Percentiles rank a stretch among this genome's conserved stretches.
Evolutionary conservation across 2,888 invertebrate genomes (phyloP).

Genomic region (Pollenia labialis): DNA sequence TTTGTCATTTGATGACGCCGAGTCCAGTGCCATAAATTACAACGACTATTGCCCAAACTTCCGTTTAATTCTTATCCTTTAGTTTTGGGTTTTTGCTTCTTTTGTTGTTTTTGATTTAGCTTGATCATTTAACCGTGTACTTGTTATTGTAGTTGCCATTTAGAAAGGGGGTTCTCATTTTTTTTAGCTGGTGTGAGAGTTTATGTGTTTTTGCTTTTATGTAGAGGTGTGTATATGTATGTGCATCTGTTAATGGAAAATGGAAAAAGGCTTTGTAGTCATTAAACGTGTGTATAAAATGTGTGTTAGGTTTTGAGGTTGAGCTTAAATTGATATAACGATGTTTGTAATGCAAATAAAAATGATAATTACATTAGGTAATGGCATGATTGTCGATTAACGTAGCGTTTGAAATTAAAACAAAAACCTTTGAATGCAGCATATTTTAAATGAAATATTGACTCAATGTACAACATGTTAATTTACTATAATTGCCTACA

Average conservation of each 20-base stretch:
- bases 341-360: slow-evolving; percentile 20
- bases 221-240: neutral
- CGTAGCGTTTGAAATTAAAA: neutral
- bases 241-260: slow-evolving; percentile 50
- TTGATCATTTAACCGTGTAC: slow-evolving; percentile 44
- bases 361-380: slow-evolving; percentile 41
- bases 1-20: slow-evolving; percentile 61
- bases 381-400: neutral
- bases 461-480: no score
- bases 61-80: slow-evolving; percentile 48
- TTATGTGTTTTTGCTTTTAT: neutral
- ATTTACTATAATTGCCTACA: no score
- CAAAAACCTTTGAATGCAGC: no score
- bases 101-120: neutral
- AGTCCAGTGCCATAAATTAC: slow-evolving; percentile 67
- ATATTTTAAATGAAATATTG: no score
- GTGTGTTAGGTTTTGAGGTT: neutral
- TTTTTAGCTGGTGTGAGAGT: slow-evolving; percentile 12
- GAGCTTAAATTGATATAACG: slow-evolving; percentile 30
- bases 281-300: slow-evolving; percentile 45
- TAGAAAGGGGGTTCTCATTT: slow-evolving; percentile 23
- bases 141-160: neutral
- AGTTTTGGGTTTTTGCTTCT: neutral
- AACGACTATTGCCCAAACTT: slow-evolving; percentile 68
- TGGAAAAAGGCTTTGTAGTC: slow-evolving; percentile 47